Conservation (phyloP, 1,140 invertebrate genomes). For the Drosophila kohkoa region DNA sequence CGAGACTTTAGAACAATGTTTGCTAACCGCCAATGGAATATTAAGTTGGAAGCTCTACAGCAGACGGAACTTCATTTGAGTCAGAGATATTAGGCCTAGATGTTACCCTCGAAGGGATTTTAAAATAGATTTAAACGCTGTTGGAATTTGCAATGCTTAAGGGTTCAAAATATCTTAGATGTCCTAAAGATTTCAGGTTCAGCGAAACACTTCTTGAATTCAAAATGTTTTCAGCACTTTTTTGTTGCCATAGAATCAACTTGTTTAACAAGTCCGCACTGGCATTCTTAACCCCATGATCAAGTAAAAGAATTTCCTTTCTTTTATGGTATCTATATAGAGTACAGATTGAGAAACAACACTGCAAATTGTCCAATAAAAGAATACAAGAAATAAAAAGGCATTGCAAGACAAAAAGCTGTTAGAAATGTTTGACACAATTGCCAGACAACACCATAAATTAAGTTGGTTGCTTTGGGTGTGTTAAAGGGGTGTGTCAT, state of each 20-base stretch:
- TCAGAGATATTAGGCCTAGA: not conserved
- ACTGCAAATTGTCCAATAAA: conserved; percentile 34
- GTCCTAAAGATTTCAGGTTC: not conserved
- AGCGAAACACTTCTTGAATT: not conserved
- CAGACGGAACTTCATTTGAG: no score
- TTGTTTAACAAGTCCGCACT: not conserved
- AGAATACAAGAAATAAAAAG: conserved; percentile 26
- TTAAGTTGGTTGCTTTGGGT: conserved; percentile 32
- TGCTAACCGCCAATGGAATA: conserved; percentile 3
- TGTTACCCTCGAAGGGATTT: not conserved
- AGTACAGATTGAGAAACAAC: conserved; percentile 22
- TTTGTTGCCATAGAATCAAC: conserved; percentile 1
- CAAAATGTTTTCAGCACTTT: not conserved
- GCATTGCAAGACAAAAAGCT: conserved; percentile 44
- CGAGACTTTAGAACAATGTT: conserved; percentile 1
- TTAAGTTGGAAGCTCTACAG: conserved; percentile 8
- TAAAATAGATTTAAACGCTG: no score
- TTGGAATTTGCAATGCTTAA: not conserved
- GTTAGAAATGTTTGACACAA: conserved; percentile 51
- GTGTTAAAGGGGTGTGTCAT: conserved; percentile 30
- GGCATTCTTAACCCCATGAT: not conserved
- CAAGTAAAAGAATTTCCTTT: conserved; percentile 1
- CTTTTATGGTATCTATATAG: no score
- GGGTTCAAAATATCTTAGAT: not conserved
- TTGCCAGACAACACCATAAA: conserved; percentile 65